Evolutionary conservation across 2,888 invertebrate species (phyloP), one percentile per base, ranked within the genome.

Genomic region (Drosophila kanekoi): DNA sequence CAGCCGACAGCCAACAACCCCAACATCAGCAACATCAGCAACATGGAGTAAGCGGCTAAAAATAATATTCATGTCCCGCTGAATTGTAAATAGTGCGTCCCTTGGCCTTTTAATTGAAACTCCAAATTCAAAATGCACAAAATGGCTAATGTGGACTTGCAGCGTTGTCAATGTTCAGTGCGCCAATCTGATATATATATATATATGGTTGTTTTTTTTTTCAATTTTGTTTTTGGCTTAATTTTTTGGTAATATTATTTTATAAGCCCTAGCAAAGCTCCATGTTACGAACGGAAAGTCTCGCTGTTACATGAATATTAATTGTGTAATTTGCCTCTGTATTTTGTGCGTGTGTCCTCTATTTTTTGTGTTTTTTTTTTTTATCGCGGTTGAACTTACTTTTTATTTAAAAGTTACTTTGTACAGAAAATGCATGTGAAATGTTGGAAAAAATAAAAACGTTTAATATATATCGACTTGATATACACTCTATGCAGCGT

Each of bases 381-480:
- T 75, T 89, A 85, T 85, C 85, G 85, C 85, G 85, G 85, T 85
- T 87, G 70, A 89, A 81, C 70, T 79, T 68, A 80, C 63, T 67
- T 79, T 87, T 65, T 86, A 81, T 69, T 82, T 79, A 72, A 86
- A 73, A 52, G 44, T 60, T 83, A 88, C 59, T 83, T 83, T 89
- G 79, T 88, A 87, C 82, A 79, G 88, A 85, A 85, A 78, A 81
- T 87, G 85, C 87, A 87, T 81, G 86, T 79, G 81, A 82, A 86
- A 89, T 88, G 84, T 87, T 82, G 87, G 66, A 87, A 83, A 69
- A 49, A 70, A 53, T 45, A 45, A 65, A 63, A 59, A 51, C 75
- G 63, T 60, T 74, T 77, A 77, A 74, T 65, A 40, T 66, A 60
- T 43, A 47, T 4, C 16, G 8, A 33, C n/a, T 45, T 28, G n/a